Evolutionary conservation across 2,888 invertebrate genomes (phyloP).

Genomic region (Papilio demoleus): DNA sequence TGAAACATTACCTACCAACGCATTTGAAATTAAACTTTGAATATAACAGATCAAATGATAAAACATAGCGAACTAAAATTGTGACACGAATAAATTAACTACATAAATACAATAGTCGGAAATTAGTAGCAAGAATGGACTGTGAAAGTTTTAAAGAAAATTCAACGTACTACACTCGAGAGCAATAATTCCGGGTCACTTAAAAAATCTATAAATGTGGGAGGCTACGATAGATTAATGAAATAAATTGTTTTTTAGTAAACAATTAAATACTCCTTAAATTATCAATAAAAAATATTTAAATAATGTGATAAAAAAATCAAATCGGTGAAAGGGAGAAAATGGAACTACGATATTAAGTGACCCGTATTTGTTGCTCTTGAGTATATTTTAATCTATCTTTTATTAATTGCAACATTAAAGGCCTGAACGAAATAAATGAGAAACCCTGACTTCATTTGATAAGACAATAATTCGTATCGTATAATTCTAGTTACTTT

Average conservation of each 20-base stretch:
- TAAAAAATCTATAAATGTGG: too few species aligned
- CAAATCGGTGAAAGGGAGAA: too few species aligned
- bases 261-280: too few species aligned
- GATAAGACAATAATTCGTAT: not conserved
- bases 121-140: not conserved
- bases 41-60: conserved; percentile 29
- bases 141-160: conserved; percentile 3
- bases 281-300: too few species aligned
- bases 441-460: not conserved
- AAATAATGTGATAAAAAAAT: too few species aligned
- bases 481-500: not conserved
- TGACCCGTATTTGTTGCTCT: too few species aligned
- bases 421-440: not conserved
- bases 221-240: too few species aligned
- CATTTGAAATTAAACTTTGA: conserved; percentile 23
- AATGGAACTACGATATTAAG: too few species aligned
- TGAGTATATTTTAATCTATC: too few species aligned
- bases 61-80: conserved; percentile 1
- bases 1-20: conserved; percentile 30
- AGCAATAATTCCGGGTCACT: too few species aligned
- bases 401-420: conserved; percentile 1
- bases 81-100: conserved; percentile 8
- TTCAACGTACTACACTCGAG: not conserved
- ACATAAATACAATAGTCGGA: conserved; percentile 8
- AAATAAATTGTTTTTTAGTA: too few species aligned